These are phyloP conservation scores for Campylomormyrus tamandua DNA, from an alignment of 2,113 vertebrate species.

Conservation along the genomic window DNA sequence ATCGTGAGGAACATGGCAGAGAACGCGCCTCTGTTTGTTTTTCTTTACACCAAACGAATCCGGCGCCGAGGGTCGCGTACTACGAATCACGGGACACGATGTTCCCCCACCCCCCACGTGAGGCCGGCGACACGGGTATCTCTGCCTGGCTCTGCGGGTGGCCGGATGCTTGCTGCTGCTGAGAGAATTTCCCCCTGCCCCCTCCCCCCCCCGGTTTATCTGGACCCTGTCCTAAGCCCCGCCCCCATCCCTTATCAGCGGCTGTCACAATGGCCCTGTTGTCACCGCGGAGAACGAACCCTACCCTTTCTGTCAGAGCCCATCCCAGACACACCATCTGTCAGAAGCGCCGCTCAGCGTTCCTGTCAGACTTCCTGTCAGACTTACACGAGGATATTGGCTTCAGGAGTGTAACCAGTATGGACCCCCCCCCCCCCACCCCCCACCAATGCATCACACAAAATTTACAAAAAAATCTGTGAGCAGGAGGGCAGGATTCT, in stretches of 20 bases:
- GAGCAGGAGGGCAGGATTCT: neutral
- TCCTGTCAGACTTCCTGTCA: neutral
- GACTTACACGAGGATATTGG: neutral
- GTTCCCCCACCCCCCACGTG: too few species aligned
- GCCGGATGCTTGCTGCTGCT: neutral
- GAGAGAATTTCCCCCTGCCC: neutral
- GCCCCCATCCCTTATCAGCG: neutral
- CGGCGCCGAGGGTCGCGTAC: slow-evolving; percentile 7
- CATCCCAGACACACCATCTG: slow-evolving; percentile 26
- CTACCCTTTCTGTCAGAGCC: neutral
- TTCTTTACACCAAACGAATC: slow-evolving; percentile 21
- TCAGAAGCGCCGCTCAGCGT: neutral
- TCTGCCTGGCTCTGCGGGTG: neutral
- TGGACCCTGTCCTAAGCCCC: neutral
- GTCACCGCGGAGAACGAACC: neutral
- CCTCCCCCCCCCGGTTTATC: too few species aligned
- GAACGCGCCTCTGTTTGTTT: slow-evolving; percentile 30
- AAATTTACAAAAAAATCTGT: neutral
- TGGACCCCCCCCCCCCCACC: neutral
- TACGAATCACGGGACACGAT: neutral
- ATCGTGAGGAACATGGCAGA: neutral
- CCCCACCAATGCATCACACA: neutral
- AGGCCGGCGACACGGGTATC: neutral
- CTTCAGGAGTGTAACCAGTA: neutral
- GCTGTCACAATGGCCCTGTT: neutral